A percentile compares a stretch with the other conserved stretches of the same genome.
Conservation (phyloP, 92 coral and sea anemone genomes). For the Desmophyllum pertusum region DNA sequence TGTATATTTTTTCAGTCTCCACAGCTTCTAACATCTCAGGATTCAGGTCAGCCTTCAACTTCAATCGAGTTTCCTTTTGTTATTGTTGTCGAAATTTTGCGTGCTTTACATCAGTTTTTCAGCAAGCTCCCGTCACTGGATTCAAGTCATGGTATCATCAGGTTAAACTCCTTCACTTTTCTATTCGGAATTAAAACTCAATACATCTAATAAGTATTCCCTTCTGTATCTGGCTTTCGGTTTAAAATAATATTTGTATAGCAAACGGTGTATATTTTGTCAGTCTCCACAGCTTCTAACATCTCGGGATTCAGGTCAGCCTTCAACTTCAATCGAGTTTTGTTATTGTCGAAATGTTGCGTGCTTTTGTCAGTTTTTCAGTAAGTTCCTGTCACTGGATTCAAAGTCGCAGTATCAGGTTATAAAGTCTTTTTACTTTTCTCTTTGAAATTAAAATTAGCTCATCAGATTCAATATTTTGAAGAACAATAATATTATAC, state of each 20-base stretch:
- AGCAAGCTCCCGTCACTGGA: not conserved
- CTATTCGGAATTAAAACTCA: not conserved
- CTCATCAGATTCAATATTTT: not conserved
- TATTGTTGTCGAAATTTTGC: not conserved
- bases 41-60: not conserved
- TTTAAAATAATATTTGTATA: too few relatives aligned
- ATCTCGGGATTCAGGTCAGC: not conserved
- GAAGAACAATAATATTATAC: too few relatives aligned
- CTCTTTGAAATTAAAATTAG: too few relatives aligned
- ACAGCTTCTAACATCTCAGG: too few relatives aligned
- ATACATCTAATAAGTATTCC: too few relatives aligned
- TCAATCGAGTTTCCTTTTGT: too few relatives aligned
- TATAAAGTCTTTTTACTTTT: not conserved
- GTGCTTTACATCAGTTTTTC: not conserved
- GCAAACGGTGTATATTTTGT: slow-evolving; percentile 19
- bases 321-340: not conserved
- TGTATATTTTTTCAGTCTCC: not conserved
- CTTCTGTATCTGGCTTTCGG: too few relatives aligned
- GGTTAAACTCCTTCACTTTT: not conserved
- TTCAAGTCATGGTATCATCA: not conserved
- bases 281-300: not conserved
- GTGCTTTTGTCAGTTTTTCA: not conserved
- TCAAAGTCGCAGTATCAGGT: not conserved
- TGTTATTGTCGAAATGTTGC: not conserved
- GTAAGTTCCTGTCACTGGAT: not conserved